Base-by-base conservation (phyloP, 2,797 vertebrate species). In the Cheirogaleus major region DNA sequence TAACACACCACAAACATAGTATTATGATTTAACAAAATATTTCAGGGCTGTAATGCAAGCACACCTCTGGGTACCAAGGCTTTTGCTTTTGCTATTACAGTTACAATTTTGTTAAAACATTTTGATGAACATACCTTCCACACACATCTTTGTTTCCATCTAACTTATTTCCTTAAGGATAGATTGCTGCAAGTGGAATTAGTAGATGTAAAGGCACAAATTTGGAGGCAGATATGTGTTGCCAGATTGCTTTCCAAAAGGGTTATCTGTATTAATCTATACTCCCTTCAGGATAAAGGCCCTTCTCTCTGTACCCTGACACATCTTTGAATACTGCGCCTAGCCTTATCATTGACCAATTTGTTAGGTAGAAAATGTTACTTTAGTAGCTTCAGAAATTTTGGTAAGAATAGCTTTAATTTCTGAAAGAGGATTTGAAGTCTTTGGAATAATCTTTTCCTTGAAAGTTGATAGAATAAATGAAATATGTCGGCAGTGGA, bases 281-380 rank as follows among this genome's bases (percentile, higher is more conserved):
- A n/a, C 14, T 91, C 7, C 43, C 10, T 52, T 22, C 25, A 67
- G 17, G 9, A n/a, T 18, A 5, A 76, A 30, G 52, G 10, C 48
- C 78, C 79, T 91, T 84, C 27, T 76, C 1, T 75, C 27, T 86
- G n/a, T 72, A 38, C 35, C 48, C 43, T 93, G 32, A 82, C 50
- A 12, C 22, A 61, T 84, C 38, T 95, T 73, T 86, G 73, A 91
- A 59, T 94, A 25, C 75, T 41, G 23, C 12, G 23, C 12, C 83
- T 93, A 59, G 52, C 69, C 70, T 93, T 52, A 23, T 95, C 55
- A 76, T 18, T 88, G 67, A 88, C 67, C 35, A 61, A 0, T 91
- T 92, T 95, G 43, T 87, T 86, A 92, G 67, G 32, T 57, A 88
- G 73, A 95, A 80, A 94, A 45, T 89, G 15, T 25, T 92, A 38